These are phyloP conservation scores for Ceyx cyanopectus DNA, from an alignment of 2,113 vertebrate species.

Conservation along the genomic window DNA sequence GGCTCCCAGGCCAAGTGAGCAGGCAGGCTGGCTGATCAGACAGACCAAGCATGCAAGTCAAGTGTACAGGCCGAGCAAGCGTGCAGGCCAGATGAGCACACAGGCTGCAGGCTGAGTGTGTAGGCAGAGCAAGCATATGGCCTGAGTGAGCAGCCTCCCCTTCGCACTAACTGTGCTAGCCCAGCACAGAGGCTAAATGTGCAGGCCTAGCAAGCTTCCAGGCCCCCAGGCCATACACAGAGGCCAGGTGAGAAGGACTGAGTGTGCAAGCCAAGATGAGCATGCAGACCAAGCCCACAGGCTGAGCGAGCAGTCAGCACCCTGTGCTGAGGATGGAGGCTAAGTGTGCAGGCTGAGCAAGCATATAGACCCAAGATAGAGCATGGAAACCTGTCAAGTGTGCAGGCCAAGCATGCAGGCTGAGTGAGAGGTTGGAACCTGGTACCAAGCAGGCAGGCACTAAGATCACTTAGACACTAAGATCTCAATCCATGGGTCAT, in stretches of 20 bases:
- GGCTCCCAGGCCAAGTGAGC: too few species aligned
- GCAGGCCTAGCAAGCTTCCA: accelerated
- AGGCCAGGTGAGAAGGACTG: neutral
- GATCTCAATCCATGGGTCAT: accelerated
- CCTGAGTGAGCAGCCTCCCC: neutral
- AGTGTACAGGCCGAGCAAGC: neutral
- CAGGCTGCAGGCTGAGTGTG: neutral
- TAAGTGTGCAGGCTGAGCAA: neutral
- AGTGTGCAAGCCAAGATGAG: too few species aligned
- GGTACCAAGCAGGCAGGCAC: accelerated
- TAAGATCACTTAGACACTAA: too few species aligned
- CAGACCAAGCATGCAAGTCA: too few species aligned
- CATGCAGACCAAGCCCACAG: too few species aligned
- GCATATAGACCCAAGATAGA: too few species aligned
- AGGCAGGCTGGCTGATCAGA: too few species aligned
- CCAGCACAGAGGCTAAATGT: accelerated
- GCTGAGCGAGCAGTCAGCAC: too few species aligned
- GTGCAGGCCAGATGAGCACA: neutral
- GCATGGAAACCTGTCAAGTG: accelerated
- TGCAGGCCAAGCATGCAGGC: neutral
- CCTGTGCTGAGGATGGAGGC: neutral
- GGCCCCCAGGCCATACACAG: neutral
- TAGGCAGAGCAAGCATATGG: neutral
- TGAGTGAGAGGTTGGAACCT: neutral
- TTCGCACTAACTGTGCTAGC: neutral